Base-by-base conservation (phyloP, 2,888 invertebrate genomes). In the Xylota segnis region DNA sequence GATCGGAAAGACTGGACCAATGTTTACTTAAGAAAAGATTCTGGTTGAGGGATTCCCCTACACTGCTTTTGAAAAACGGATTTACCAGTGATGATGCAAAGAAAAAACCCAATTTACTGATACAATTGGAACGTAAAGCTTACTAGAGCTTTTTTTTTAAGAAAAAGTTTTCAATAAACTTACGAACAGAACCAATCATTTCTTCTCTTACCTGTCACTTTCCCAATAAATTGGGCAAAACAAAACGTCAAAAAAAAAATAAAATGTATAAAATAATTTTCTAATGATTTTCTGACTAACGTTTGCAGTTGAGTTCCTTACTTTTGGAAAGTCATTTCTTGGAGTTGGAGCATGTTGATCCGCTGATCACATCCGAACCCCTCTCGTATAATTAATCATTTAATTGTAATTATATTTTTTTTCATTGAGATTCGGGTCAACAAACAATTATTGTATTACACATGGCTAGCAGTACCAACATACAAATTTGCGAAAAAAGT, bases 271-370 rank as follows among this genome's bases (percentile, higher is more conserved):
- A n/a, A n/a, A n/a, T 12, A 52, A 5, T 37, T 52, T 61, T 5
- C 34, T 23, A 27, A 40, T 10, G n/a, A 27, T 50, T 63, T 45
- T 14, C 14, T 50, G 16, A 6, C n/a, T 16, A 58, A 27, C 54
- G 16, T 50, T 65, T 76, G 50, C 40, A 75, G 23, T 40, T 14
- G 27, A 16, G 29, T 40, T 66, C 7, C 10, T 40, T 18, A 32
- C 40, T 12, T 61, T 29, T 32, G 29, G 45, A 52, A 6, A 43
- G 43, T 52, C 18, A 52, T 52, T 70, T 61, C 50, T 45, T 61
- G 54, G 45, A 54, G 70, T 45, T 61, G 54, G 45, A 54, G 70
- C 16, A 45, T 37, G 61, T 43, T 70, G 68, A 61, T 43, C 37
- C 14, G 45, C 18, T 29, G 43, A 50, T 59, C 47, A 16, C 43